phyloP scores from a whole-genome alignment of 2,113 vertebrate species.

The Brachypodius melanocephalos region DNA sequence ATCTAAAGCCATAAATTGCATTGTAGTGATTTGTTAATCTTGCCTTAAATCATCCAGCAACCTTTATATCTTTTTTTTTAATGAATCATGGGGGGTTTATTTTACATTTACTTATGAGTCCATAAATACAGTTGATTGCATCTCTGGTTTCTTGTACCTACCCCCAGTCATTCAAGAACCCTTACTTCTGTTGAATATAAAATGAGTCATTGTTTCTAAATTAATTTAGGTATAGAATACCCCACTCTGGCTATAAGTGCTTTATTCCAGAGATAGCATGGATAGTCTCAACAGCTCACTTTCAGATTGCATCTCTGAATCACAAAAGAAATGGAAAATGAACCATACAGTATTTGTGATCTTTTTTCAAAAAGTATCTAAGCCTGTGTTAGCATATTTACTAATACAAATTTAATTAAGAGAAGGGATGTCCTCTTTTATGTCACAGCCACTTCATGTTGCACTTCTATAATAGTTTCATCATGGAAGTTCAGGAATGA shows the following conservation, averaged over 20 bases:
- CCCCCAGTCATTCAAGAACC: neutral
- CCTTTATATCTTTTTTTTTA: neutral
- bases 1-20: slow-evolving; percentile 47
- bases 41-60: neutral
- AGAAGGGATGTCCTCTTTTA: neutral
- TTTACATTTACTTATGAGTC: neutral
- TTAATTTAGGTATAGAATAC: neutral
- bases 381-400: neutral
- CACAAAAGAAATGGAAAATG: neutral
- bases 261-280: neutral
- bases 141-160: neutral
- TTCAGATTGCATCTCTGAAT: neutral
- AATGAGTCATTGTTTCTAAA: neutral
- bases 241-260: neutral
- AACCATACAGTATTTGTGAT: neutral
- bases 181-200: neutral
- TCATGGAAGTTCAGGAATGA: neutral
- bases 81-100: neutral
- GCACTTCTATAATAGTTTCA: neutral
- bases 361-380: neutral
- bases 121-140: neutral
- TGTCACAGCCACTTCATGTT: neutral
- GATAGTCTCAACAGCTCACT: neutral
- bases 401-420: neutral
- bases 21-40: slow-evolving; percentile 57